Evolutionary conservation across 2,797 vertebrate genomes (phyloP).

Genomic region (Alauda arvensis): DNA sequence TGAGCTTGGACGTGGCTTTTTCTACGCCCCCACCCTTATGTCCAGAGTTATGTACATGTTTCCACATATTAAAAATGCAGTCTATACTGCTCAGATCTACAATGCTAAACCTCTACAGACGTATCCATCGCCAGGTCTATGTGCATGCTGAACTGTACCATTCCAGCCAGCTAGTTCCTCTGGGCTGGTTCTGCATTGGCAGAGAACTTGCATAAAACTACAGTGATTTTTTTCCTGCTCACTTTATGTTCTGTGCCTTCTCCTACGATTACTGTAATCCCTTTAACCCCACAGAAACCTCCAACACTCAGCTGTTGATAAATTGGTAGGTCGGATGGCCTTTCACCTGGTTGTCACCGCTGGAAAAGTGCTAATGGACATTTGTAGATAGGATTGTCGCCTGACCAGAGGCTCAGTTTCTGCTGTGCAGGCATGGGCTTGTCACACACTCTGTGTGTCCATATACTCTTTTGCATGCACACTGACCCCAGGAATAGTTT

Average conservation of each 20-base stretch:
- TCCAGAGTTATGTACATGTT: slow-evolving; percentile 37
- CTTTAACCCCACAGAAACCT: slow-evolving; percentile 11
- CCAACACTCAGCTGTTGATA: background rate
- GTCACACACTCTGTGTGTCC: background rate
- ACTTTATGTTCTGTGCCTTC: background rate
- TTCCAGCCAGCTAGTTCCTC: background rate
- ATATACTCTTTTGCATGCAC: background rate
- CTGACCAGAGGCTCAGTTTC: slow-evolving; percentile 1
- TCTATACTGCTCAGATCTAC: slow-evolving; percentile 2
- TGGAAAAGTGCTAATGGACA: slow-evolving; percentile 34
- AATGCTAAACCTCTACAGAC: slow-evolving; percentile 6
- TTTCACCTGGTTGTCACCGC: slow-evolving; percentile 1
- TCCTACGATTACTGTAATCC: background rate
- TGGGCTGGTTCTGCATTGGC: background rate
- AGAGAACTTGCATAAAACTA: background rate
- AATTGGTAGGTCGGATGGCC: slow-evolving; percentile 3
- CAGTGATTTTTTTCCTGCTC: background rate
- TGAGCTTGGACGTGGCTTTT: slow-evolving; percentile 64
- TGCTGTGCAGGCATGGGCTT: background rate
- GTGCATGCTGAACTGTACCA: background rate
- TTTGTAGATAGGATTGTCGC: background rate
- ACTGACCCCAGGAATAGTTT: background rate
- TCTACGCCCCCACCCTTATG: slow-evolving; percentile 62
- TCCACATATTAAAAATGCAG: slow-evolving; percentile 35
- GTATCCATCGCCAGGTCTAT: background rate